These are phyloP conservation scores for Stratiolaelaps scimitus DNA, from an alignment of 1,140 invertebrate species.

Conservation along the genomic window DNA sequence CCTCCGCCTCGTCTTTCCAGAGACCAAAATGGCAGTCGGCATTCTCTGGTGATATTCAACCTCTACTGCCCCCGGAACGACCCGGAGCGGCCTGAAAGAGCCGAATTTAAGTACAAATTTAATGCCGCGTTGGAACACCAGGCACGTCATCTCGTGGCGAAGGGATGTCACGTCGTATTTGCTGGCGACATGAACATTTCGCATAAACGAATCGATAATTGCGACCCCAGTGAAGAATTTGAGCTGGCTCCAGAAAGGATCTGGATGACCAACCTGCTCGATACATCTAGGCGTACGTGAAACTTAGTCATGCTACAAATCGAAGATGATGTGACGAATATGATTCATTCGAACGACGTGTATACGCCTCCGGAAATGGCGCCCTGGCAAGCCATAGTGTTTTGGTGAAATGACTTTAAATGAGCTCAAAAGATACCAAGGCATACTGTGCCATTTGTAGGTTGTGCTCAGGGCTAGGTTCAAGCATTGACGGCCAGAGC, in stretches of 20 bases:
- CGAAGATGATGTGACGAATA: too few relatives aligned
- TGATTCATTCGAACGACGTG: too few relatives aligned
- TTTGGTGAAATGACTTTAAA: too few relatives aligned
- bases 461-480: too few relatives aligned
- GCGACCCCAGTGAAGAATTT: slow-evolving; percentile 41
- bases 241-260: slow-evolving; percentile 18
- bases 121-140: slow-evolving; percentile 44
- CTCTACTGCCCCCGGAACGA: slow-evolving; percentile 48
- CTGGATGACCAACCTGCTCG: slow-evolving; percentile 28
- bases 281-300: background rate
- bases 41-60: slow-evolving; percentile 45
- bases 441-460: too few relatives aligned
- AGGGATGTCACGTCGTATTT: slow-evolving; percentile 43
- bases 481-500: too few relatives aligned
- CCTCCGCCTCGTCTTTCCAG: background rate
- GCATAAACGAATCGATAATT: slow-evolving; percentile 45
- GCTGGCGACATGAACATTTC: slow-evolving; percentile 49
- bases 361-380: too few relatives aligned
- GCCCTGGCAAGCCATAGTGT: too few relatives aligned
- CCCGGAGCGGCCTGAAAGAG: slow-evolving; percentile 43
- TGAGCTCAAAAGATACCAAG: too few relatives aligned
- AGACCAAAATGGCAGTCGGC: slow-evolving; percentile 35
- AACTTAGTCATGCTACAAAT: too few relatives aligned
- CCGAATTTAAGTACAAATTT: slow-evolving; percentile 46
- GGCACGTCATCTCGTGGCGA: slow-evolving; percentile 41